Evolutionary conservation across 2,113 vertebrate species (phyloP).

Genomic region (Micronycteris hirsuta): DNA sequence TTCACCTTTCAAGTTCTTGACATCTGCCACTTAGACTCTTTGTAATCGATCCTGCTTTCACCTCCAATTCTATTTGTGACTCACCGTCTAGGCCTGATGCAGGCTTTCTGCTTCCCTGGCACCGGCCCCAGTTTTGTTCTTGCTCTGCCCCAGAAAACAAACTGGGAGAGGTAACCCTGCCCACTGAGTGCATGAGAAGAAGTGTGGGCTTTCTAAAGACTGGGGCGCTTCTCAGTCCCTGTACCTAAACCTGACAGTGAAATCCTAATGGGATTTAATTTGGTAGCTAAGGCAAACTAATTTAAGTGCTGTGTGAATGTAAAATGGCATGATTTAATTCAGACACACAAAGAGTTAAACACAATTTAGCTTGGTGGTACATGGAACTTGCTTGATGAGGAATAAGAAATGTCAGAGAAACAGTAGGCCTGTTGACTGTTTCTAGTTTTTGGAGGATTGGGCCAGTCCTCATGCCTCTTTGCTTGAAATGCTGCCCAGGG

Average conservation of each 20-base stretch:
- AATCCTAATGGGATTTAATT: neutral
- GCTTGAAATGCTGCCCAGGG: constrained; percentile 9
- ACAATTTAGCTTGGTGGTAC: neutral
- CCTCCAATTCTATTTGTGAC: neutral
- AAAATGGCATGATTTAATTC: neutral
- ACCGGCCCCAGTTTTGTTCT: neutral
- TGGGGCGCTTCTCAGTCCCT: neutral
- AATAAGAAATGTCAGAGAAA: neutral
- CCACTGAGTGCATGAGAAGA: neutral
- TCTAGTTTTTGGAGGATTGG: neutral
- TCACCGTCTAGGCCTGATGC: neutral
- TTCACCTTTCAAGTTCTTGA: neutral
- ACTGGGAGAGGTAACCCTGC: neutral
- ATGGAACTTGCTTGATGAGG: neutral
- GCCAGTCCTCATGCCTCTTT: neutral
- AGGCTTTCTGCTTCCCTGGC: neutral
- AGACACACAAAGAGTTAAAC: neutral
- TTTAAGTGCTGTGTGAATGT: neutral
- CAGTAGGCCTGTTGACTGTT: neutral
- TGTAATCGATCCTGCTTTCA: neutral
- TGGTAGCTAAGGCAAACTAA: neutral
- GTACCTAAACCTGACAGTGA: neutral
- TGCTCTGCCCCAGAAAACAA: neutral
- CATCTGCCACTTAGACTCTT: neutral
- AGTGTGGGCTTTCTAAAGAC: neutral